Evolutionary conservation across 2,888 invertebrate genomes (phyloP), one percentile per base, ranked within the genome.

Genomic region (Platynereis dumerilii): DNA sequence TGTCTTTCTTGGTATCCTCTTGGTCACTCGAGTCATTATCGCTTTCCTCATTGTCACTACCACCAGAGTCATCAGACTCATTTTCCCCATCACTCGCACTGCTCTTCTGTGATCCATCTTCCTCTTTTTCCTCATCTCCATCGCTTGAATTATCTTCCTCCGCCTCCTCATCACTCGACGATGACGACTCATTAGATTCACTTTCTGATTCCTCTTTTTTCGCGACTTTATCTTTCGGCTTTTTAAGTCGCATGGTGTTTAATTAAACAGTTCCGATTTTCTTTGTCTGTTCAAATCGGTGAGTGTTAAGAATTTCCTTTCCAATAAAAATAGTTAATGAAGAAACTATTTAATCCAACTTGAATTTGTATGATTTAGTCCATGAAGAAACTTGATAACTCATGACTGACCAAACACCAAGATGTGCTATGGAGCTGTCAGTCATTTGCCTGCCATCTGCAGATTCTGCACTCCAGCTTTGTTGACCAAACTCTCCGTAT

Each of bases 161-260:
- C n/a, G n/a, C 52, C 5, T 52, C 52, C 52, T 52, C 52, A n/a
- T 52, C 52, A n/a, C 24, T 22, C n/a, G n/a, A 20, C 5, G 34
- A 34, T 52, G n/a, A 3, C 17, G n/a, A 3, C 15, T 42, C 42
- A 7, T 17, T 22, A 10, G n/a, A n/a, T 52, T 52, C 52, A 20
- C 24, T 22, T 52, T 52, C 52, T 52, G n/a, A 7, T 52, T 52
- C 52, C 17, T 52, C n/a, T 52, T 52, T 17, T 52, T 52, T 22
- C 24, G 5, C 52, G 3, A 7, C 10, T 17, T 52, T 22, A 20
- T 52, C 52, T 52, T 52, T 22, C n/a, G 20, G 52, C n/a, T 22
- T 20, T 22, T 10, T 17, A 10, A 10, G n/a, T 52, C 52, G 3
- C 52, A 34, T 34, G n/a, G n/a, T n/a, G n/a, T n/a, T n/a, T n/a